Percentiles rank a stretch among this genome's conserved stretches.
Evolutionary conservation across 1,140 invertebrate species (phyloP).

Genomic region (Centruroides sculpturatus): DNA sequence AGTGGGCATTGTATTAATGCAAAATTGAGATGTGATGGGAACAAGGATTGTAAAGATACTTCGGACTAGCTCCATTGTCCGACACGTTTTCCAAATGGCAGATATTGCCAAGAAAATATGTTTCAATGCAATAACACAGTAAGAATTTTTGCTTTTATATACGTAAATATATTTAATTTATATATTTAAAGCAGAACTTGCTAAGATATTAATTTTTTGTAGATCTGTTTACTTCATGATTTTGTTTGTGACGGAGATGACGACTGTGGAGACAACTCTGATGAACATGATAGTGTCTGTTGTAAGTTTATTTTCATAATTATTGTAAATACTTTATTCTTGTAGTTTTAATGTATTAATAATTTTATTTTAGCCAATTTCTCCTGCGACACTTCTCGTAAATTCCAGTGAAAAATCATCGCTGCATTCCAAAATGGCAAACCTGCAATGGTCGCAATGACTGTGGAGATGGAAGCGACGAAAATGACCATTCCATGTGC

Average conservation of each 20-base stretch:
- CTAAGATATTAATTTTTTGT: conserved; percentile 20
- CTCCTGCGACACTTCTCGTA: conserved; percentile 26
- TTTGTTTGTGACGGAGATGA: conserved; percentile 78
- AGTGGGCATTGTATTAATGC: conserved; percentile 83
- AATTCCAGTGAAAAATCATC: conserved; percentile 84
- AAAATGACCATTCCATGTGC: conserved; percentile 77
- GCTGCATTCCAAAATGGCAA: conserved; percentile 62
- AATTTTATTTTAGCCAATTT: conserved; percentile 5
- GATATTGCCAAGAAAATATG: conserved; percentile 67
- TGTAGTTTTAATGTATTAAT: neutral
- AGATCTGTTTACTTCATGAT: conserved; percentile 67
- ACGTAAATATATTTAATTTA: too few relatives aligned
- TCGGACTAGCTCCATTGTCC: conserved; percentile 87
- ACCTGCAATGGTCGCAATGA: conserved; percentile 72
- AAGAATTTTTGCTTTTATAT: conserved; percentile 11
- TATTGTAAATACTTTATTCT: neutral
- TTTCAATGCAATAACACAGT: conserved; percentile 66
- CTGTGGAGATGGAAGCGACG: conserved; percentile 84
- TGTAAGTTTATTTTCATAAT: conserved; percentile 23
- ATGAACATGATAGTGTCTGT: conserved; percentile 66
- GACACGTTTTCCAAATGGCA: conserved; percentile 64
- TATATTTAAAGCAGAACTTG: too few relatives aligned
- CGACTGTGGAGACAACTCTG: conserved; percentile 80
- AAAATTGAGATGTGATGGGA: conserved; percentile 76
- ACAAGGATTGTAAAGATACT: conserved; percentile 78